Evolutionary conservation across 2,888 invertebrate genomes (phyloP).

Genomic region (Eulithis testata): DNA sequence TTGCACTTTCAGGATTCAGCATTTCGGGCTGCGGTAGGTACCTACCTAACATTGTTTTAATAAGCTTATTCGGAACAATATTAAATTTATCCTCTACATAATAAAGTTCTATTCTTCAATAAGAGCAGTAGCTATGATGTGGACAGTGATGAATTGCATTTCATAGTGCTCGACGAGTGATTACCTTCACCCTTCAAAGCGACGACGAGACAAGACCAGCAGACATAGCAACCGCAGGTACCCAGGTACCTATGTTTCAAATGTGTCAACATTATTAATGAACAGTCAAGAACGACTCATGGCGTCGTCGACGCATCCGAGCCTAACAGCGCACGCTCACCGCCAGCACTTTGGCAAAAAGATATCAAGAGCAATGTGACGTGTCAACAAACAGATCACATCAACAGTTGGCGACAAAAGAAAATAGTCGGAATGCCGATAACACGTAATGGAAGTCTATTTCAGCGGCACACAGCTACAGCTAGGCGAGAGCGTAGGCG

Average conservation of each 20-base stretch:
- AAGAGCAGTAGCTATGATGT: conserved; percentile 57
- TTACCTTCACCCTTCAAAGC: conserved; percentile 49
- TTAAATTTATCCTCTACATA: conserved; percentile 12
- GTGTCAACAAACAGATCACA: conserved; percentile 60
- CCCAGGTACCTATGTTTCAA: conserved; percentile 39
- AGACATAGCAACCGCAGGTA: conserved; percentile 49
- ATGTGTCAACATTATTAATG: conserved; percentile 54
- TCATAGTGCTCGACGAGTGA: conserved; percentile 56
- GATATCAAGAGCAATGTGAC: conserved; percentile 55
- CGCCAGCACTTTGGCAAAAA: conserved; percentile 58
- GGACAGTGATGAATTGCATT: conserved; percentile 68
- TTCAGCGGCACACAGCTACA: conserved; percentile 76
- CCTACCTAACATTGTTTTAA: not conserved
- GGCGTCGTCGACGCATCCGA: conserved; percentile 33
- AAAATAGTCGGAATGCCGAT: conserved; percentile 76
- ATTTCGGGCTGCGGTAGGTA: not conserved
- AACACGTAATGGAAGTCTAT: conserved; percentile 76
- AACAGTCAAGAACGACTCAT: conserved; percentile 44
- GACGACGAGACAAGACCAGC: conserved; percentile 49
- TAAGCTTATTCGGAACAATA: conserved; percentile 6
- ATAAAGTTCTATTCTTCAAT: conserved; percentile 29
- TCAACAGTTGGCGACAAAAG: conserved; percentile 70
- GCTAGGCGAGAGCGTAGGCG: conserved; percentile 79
- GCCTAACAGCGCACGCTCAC: conserved; percentile 47
- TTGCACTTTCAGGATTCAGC: not conserved